Conservation (phyloP, 2,113 vertebrate species). For the Sylvilagus bachmani region DNA sequence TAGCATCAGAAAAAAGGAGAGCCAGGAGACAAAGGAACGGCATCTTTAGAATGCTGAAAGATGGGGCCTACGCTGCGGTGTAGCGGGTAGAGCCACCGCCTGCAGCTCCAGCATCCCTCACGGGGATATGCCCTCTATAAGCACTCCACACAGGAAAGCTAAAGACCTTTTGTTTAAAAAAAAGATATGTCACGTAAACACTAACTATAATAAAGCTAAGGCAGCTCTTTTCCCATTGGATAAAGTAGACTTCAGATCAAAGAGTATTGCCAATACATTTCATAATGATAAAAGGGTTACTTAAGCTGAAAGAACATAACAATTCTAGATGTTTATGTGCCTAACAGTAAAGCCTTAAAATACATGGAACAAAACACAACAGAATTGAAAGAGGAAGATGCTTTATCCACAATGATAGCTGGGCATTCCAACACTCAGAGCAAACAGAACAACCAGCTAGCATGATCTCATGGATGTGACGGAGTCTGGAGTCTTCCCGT, state of each 20-base stretch:
- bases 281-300: not conserved
- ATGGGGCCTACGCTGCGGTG: no score
- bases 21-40: not conserved
- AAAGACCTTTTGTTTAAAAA: not conserved
- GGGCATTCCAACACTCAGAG: not conserved
- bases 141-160: not conserved
- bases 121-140: not conserved
- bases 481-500: no score
- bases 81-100: no score
- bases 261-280: not conserved
- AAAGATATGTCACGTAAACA: not conserved
- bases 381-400: not conserved
- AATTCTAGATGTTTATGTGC: not conserved
- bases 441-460: not conserved
- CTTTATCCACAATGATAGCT: not conserved
- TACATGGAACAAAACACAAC: not conserved
- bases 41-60: not conserved
- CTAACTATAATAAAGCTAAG: slow-evolving; percentile 18
- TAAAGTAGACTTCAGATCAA: not conserved
- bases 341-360: not conserved
- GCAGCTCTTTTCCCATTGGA: not conserved
- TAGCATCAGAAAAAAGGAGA: not conserved
- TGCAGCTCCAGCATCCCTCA: no score
- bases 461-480: no score
- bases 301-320: not conserved